Conservation (phyloP, 2,797 vertebrate species). For the Sebastes iracundus region DNA sequence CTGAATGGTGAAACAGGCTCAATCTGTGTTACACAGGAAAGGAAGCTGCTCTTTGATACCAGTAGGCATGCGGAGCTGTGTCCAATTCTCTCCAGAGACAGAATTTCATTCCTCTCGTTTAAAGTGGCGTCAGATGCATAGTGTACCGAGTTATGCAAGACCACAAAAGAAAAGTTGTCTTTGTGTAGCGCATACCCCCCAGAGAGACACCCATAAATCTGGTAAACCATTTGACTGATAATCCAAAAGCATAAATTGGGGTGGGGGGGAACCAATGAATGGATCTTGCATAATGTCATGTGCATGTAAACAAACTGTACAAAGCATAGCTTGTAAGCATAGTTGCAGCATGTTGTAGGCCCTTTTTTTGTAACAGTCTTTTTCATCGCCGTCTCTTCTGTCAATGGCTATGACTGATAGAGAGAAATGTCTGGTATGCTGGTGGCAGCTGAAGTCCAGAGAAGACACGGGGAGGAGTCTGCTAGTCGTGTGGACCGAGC, state of each 20-base stretch:
- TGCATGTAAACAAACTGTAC: slow-evolving; percentile 72
- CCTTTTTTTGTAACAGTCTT: slow-evolving; percentile 71
- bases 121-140: slow-evolving; percentile 66
- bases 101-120: slow-evolving; percentile 43
- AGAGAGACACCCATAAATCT: slow-evolving; percentile 9
- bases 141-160: slow-evolving; percentile 52
- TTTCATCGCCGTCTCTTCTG: slow-evolving; percentile 43
- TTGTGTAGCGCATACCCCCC: slow-evolving; percentile 11
- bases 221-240: slow-evolving; percentile 31
- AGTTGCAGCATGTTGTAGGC: slow-evolving; percentile 76
- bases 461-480: slow-evolving; percentile 46
- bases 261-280: slow-evolving; percentile 1
- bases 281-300: slow-evolving; percentile 70
- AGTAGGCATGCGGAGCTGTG: slow-evolving; percentile 52
- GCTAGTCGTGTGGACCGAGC: slow-evolving; percentile 46
- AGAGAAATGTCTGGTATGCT: slow-evolving; percentile 77
- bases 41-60: slow-evolving; percentile 56
- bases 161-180: not conserved
- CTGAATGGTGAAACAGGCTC: slow-evolving; percentile 66
- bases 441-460: slow-evolving; percentile 67
- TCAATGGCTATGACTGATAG: slow-evolving; percentile 59
- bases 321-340: slow-evolving; percentile 65
- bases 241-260: slow-evolving; percentile 5
- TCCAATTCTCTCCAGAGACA: slow-evolving; percentile 44
- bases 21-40: slow-evolving; percentile 47